Evolutionary conservation across 2,797 vertebrate genomes (phyloP).

Genomic region (Schizopygopsis malacanthus): DNA sequence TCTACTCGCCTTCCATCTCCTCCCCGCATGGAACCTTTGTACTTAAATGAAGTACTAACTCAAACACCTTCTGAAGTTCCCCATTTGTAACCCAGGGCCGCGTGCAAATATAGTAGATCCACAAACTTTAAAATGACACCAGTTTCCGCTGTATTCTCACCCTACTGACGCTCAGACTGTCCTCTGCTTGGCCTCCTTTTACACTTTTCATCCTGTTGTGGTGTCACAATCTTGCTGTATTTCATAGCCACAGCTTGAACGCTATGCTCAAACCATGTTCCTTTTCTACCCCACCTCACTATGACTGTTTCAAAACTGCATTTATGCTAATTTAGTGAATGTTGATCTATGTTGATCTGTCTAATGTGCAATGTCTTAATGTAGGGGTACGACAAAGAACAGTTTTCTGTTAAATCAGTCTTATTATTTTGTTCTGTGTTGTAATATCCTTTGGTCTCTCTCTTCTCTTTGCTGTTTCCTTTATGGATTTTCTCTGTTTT

Average conservation of each 20-base stretch:
- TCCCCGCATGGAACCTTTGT: slow-evolving; percentile 48
- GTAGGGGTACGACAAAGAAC: slow-evolving; percentile 80
- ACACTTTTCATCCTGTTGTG: slow-evolving; percentile 50
- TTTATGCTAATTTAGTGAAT: not conserved
- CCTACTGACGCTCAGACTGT: slow-evolving; percentile 40
- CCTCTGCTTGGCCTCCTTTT: slow-evolving; percentile 64
- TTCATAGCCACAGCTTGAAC: slow-evolving; percentile 56
- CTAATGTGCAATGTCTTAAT: not conserved
- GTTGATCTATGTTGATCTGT: not conserved
- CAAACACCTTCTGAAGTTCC: not conserved
- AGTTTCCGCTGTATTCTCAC: slow-evolving; percentile 16
- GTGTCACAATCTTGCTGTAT: slow-evolving; percentile 63
- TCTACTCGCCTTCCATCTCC: not conserved
- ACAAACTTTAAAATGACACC: slow-evolving; percentile 7
- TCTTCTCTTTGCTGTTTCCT: slow-evolving; percentile 82
- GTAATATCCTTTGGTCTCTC: slow-evolving; percentile 80
- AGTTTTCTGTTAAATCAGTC: slow-evolving; percentile 77
- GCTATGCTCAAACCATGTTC: slow-evolving; percentile 70
- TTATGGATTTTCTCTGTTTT: slow-evolving; percentile 91
- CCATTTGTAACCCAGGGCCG: not conserved
- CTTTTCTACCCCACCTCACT: slow-evolving; percentile 64
- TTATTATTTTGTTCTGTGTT: slow-evolving; percentile 80
- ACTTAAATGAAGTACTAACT: slow-evolving; percentile 37
- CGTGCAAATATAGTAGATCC: not conserved
- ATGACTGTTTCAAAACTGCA: not conserved